Conservation (phyloP, 2,888 invertebrate species). For the Neoascia interrupta region DNA sequence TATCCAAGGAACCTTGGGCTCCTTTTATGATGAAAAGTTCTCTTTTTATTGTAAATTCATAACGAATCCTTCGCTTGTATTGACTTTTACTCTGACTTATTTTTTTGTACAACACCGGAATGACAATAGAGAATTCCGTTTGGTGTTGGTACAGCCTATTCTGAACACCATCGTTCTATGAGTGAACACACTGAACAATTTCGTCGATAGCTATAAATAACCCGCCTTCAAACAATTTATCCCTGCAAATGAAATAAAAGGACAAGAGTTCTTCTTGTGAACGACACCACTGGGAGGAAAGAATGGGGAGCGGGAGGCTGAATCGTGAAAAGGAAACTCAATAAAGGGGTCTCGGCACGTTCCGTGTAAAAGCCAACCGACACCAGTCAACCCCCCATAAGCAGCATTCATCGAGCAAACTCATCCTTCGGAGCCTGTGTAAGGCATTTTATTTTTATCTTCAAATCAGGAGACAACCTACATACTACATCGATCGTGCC, state of each 20-base stretch:
- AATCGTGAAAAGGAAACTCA: no score
- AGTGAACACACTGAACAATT: no score
- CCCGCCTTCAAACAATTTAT: conserved; percentile 9
- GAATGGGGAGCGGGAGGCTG: no score
- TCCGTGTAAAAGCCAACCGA: conserved; percentile 29
- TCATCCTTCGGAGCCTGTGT: conserved; percentile 19
- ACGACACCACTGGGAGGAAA: not conserved
- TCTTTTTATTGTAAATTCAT: no score
- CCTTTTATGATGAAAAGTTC: no score
- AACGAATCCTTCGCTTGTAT: no score
- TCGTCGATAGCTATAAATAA: conserved; percentile 40
- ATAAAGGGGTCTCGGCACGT: no score
- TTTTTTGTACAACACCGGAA: no score
- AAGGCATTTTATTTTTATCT: conserved; percentile 57
- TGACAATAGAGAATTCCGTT: conserved; percentile 29
- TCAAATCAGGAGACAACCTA: conserved; percentile 42
- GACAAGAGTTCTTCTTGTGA: conserved; percentile 35
- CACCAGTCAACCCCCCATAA: conserved; percentile 21
- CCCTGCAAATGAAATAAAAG: no score
- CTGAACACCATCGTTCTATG: conserved; percentile 32
- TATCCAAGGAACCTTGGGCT: no score
- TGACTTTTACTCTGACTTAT: no score
- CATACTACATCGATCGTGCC: conserved; percentile 48
- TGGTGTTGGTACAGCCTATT: conserved; percentile 18
- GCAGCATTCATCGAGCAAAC: not conserved